Evolutionary conservation across 2,113 vertebrate genomes (phyloP).

Genomic region (Phyllostomus discolor): DNA sequence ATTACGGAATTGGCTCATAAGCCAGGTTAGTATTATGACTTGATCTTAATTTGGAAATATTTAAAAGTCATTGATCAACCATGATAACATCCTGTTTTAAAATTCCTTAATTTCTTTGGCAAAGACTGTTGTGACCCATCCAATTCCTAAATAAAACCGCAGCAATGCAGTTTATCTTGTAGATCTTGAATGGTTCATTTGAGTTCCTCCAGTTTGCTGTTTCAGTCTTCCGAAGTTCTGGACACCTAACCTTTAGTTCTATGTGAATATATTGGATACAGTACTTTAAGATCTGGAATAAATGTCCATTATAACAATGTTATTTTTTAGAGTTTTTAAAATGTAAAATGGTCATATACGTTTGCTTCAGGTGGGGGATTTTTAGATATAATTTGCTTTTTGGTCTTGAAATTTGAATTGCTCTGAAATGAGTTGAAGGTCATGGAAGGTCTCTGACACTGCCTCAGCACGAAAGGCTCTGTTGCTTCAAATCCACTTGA

Average conservation of each 20-base stretch:
- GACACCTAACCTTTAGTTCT: neutral
- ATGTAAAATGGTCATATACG: neutral
- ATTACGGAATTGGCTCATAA: neutral
- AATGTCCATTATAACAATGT: neutral
- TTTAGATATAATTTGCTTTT: neutral
- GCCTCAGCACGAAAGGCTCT: neutral
- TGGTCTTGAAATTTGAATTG: neutral
- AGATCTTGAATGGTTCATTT: neutral
- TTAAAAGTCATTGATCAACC: constrained; percentile 11
- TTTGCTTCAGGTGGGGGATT: neutral
- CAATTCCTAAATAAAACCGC: constrained; percentile 7
- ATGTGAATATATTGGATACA: neutral
- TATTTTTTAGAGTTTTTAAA: neutral
- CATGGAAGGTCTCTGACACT: neutral
- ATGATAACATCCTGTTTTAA: neutral
- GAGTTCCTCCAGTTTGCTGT: neutral
- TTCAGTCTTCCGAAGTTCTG: neutral
- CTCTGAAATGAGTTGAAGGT: neutral
- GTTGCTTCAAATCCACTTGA: neutral
- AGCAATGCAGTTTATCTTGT: neutral
- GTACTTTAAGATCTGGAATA: neutral
- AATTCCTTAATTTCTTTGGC: neutral
- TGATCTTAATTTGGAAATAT: neutral
- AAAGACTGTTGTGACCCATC: neutral
- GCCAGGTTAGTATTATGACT: neutral